A percentile compares a stretch with the other conserved stretches of the same genome.
phyloP scores from a whole-genome alignment of 2,888 invertebrate genomes.

The Pandemis corylana region DNA sequence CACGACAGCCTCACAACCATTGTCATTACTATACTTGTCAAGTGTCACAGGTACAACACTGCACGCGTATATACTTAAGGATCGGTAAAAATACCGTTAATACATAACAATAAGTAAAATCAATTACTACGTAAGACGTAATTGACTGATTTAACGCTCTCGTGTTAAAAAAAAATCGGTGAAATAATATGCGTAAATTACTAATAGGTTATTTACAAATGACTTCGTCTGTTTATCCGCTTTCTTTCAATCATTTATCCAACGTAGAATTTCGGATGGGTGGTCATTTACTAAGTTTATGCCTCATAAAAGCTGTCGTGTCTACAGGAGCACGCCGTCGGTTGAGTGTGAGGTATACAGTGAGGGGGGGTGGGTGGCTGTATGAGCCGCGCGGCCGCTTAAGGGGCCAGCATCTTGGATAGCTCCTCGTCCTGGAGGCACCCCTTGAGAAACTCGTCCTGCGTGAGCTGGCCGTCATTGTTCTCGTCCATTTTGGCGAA shows the following conservation, averaged over 20 bases:
- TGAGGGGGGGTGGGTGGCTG: conserved; percentile 49
- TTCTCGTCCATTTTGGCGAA: conserved; percentile 99
- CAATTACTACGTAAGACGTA: conserved; percentile 18
- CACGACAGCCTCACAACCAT: conserved; percentile 53
- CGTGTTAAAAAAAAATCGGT: conserved; percentile 48
- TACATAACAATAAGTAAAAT: conserved; percentile 18
- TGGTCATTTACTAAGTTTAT: conserved; percentile 19
- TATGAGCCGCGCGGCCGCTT: conserved; percentile 71
- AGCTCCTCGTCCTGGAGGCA: conserved; percentile 98
- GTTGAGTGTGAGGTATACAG: conserved; percentile 61
- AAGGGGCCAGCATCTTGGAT: conserved; percentile 97
- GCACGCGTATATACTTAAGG: conserved; percentile 5
- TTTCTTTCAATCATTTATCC: conserved; percentile 14
- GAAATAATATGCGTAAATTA: conserved; percentile 26
- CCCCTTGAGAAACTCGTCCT: conserved; percentile 99
- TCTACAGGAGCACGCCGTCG: conserved; percentile 58
- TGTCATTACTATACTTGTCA: conserved; percentile 29
- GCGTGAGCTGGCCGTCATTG: conserved; percentile 98
- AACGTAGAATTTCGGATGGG: conserved; percentile 14
- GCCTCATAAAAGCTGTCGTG: conserved; percentile 35
- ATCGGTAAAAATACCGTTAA: conserved; percentile 18
- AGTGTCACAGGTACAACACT: conserved; percentile 18
- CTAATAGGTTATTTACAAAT: conserved; percentile 38
- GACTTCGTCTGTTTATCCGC: conserved; percentile 13
- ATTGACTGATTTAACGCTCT: conserved; percentile 45